Base-by-base conservation (phyloP, 64 coral and sea anemone genomes). In the Platygyra sinensis region DNA sequence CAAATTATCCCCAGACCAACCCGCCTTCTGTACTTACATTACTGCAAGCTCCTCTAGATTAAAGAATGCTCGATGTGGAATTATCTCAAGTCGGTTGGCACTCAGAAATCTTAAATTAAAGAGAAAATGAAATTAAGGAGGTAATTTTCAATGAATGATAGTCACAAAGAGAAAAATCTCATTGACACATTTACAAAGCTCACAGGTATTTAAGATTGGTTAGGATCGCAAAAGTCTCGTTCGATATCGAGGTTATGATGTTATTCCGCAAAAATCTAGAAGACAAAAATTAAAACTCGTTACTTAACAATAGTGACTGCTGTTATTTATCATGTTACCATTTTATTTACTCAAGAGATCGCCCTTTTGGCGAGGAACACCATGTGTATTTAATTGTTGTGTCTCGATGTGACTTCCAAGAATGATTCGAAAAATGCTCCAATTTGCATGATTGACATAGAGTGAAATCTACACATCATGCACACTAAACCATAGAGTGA, bases 241-340 rank as follows among this genome's bases (percentile, higher is more conserved):
- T 54, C 22, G 76, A 78, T 78, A 78, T 78, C 4, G 49, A 78
- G 18, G 39, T 25, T 42, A 78, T 78, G 13, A 22, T 24, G 49
- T 78, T 78, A 17, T 78, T 78, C 22, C n/a, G 76, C n/a, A 78
- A 39, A 52, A 25, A 78, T 54, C 76, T 46, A 76, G 73, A 2
- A 13, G 0, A 0, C 31, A 76, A 39, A 1, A 76, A 24, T 20
- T 2, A 27, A 78, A 78, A 52, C 63, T 67, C 3, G 27, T 52
- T 27, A 78, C 10, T 3, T 5, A n/a, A 12, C n/a, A 10, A 67
- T 20, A 67, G 24, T 8, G 33, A 36, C 33, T 24, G 10, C 63
- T 16, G 54, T 57, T 57, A 57, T 9, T 57, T 12, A 16, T 57
- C 54, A 57, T 57, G 6, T 46, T 46, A 46, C 42, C 6, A 46